phyloP scores from a whole-genome alignment of 2,797 vertebrate genomes.

The Chromis chromis region DNA sequence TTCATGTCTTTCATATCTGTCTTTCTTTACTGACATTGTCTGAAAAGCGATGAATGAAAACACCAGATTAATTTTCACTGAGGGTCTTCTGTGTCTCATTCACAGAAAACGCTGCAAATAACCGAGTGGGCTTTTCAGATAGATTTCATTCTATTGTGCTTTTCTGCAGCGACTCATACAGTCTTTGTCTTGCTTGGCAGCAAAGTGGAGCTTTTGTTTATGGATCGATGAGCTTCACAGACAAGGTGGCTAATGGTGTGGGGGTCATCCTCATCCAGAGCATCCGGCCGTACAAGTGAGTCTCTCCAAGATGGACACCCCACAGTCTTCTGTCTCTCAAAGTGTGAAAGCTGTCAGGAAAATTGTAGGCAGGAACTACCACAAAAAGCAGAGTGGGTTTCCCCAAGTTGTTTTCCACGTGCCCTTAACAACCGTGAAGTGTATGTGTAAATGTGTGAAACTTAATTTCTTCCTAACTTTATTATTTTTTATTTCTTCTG shows the following conservation, averaged over 20 bases:
- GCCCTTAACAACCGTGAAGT: no score
- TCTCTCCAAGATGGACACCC: neutral
- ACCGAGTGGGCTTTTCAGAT: neutral
- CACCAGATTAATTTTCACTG: neutral
- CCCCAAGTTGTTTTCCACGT: no score
- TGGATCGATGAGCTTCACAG: slow-evolving; percentile 91
- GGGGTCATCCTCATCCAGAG: slow-evolving; percentile 89
- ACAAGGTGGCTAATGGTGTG: slow-evolving; percentile 91
- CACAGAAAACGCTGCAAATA: neutral
- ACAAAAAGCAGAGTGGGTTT: neutral
- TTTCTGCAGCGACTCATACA: neutral
- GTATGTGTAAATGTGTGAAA: no score
- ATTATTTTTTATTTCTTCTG: no score
- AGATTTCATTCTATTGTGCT: neutral
- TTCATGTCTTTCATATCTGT: slow-evolving; percentile 4
- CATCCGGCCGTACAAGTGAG: slow-evolving; percentile 89
- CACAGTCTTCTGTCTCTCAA: neutral
- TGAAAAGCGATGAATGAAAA: slow-evolving; percentile 12
- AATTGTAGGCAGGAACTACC: neutral
- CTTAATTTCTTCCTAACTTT: no score
- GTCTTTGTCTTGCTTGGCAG: slow-evolving; percentile 68
- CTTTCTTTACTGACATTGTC: neutral
- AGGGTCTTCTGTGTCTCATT: neutral
- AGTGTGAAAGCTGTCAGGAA: neutral
- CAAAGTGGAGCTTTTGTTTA: slow-evolving; percentile 92